These are phyloP conservation scores for Kryptopterus vitreolus DNA, from an alignment of 2,797 vertebrate genomes.

Conservation along the genomic window DNA sequence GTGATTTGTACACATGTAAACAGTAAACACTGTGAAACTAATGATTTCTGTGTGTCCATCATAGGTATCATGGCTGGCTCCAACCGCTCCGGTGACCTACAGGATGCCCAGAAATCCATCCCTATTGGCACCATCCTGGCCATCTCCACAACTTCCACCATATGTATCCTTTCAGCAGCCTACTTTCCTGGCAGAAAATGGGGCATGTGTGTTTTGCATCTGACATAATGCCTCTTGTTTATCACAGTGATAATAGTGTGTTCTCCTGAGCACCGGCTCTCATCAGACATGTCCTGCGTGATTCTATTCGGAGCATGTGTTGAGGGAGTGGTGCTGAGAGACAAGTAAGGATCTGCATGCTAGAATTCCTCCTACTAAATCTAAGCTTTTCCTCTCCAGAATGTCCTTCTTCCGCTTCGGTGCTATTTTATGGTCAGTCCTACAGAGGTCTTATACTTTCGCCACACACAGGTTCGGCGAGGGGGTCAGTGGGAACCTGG, in stretches of 20 bases:
- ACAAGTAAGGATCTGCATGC: constrained; percentile 82
- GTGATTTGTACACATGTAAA: too few species aligned
- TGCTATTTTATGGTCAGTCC: not conserved
- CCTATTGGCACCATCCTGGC: constrained; percentile 94
- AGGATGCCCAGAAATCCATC: constrained; percentile 96
- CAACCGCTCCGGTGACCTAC: constrained; percentile 93
- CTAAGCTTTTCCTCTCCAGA: not conserved
- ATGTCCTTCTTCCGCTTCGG: not conserved
- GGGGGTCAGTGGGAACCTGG: constrained; percentile 91
- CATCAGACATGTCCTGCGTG: constrained; percentile 65
- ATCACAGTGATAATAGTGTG: not conserved
- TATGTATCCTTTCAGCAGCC: constrained; percentile 89
- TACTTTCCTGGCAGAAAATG: not conserved
- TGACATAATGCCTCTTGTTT: not conserved
- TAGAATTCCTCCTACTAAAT: not conserved
- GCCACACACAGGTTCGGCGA: constrained; percentile 84
- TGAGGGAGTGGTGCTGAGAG: constrained; percentile 89
- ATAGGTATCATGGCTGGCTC: constrained; percentile 98
- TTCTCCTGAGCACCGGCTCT: constrained; percentile 36
- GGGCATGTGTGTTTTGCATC: not conserved
- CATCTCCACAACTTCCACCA: constrained; percentile 92
- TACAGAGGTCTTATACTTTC: not conserved
- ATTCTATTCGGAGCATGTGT: constrained; percentile 95
- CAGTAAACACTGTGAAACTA: too few species aligned
- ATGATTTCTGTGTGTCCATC: constrained; percentile 8